phyloP scores from a whole-genome alignment of 2,797 vertebrate species.

The Coluber constrictor region DNA sequence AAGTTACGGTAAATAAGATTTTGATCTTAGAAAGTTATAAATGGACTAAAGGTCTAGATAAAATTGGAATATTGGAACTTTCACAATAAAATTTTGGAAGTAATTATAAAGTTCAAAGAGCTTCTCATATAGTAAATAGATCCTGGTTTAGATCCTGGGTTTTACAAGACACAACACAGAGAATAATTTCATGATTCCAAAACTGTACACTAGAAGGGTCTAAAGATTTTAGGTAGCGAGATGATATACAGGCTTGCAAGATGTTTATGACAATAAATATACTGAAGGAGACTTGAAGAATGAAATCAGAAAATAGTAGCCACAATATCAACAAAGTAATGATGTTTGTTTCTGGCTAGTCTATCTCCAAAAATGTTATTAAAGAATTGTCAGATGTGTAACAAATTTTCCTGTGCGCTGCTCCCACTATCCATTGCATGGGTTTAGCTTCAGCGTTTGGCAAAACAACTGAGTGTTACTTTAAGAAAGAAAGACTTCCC shows the following conservation, averaged over 20 bases:
- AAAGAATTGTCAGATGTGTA: background rate
- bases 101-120: background rate
- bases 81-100: background rate
- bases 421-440: too few species aligned
- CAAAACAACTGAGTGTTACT: too few species aligned
- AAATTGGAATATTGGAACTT: background rate
- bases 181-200: background rate
- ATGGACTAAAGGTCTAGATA: background rate
- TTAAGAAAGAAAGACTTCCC: too few species aligned
- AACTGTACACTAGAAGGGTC: background rate
- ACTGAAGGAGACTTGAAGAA: background rate
- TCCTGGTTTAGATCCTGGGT: background rate
- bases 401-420: too few species aligned
- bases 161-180: background rate
- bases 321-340: background rate
- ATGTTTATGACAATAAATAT: background rate
- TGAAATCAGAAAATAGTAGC: background rate
- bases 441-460: too few species aligned
- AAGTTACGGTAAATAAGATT: background rate
- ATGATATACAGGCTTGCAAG: background rate
- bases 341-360: background rate
- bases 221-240: background rate
- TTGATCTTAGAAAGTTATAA: background rate
- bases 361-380: background rate
- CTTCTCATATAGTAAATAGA: background rate